Base-by-base conservation (phyloP, 2,888 invertebrate species). In the Tetanocera ferruginea region DNA sequence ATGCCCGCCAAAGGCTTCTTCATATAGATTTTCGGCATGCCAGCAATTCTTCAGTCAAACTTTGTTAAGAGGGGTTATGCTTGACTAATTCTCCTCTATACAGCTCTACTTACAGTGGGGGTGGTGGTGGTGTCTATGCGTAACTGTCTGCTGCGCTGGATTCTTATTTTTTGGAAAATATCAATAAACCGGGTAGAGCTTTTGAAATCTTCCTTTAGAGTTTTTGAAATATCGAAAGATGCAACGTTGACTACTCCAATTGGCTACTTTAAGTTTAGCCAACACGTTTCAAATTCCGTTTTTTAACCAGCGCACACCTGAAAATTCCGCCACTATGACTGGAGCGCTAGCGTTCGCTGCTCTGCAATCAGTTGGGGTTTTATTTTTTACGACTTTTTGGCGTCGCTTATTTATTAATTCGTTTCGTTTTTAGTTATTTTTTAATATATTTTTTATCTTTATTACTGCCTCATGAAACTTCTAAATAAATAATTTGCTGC, bases 1-100 rank as follows among this genome's bases (percentile, higher is more conserved):
- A 96, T 95, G 90, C 95, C 95, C 79, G 87, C 83, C 91, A 95
- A 94, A 89, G 95, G 94, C 91, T 95, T 96, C 85, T 90, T 89
- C 81, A 89, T 88, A 77, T 88, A 88, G 82, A 89, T 89, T 86
- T 89, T 90, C 83, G 90, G 90, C 90, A 90, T 90, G 79, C 83
- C 84, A 17, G 31, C 69, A 34, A 17, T 66, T 34, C 19, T 37
- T 11, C 43, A 11, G 14, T 2, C 11, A 37, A 43, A 1, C 43
- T 3, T 1, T 43, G 37, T 5, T 14, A 43, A 14, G 43, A 43
- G 43, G 43, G 43, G 43, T 11, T 43, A 11, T 43, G 43, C 11
- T 43, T 43, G 43, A 43, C 43, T 43, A 43, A 43, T 14, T 43
- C 11, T 11, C 11, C 43, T 55, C 57, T 60, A 14, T 25, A 5